Conservation (phyloP, 1,140 invertebrate genomes). For the Meloidogyne exigua region DNA sequence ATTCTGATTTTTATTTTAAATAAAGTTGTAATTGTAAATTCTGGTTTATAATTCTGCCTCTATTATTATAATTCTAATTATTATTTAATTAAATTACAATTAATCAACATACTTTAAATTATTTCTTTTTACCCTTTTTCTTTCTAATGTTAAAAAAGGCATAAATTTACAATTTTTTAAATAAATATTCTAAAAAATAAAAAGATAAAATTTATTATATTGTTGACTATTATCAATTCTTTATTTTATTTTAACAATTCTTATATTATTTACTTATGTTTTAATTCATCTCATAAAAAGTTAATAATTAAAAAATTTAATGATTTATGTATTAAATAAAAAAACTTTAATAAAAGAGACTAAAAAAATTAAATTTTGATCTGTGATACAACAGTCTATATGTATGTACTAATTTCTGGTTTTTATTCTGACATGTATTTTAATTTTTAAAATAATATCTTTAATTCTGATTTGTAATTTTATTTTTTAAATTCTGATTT, state of each 20-base stretch:
- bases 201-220: background rate
- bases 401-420: no score
- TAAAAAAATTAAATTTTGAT: background rate
- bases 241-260: background rate
- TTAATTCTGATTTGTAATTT: background rate
- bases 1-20: background rate
- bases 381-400: no score
- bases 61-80: background rate
- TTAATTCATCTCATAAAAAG: background rate
- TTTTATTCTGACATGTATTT: no score
- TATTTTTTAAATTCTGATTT: background rate
- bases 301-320: conserved; percentile 1
- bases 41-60: background rate
- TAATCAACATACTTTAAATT: no score
- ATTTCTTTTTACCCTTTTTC: background rate
- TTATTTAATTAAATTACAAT: no score
- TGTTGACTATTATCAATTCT: background rate
- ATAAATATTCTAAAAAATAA: background rate
- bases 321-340: background rate
- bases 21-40: background rate
- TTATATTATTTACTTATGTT: background rate
- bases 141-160: background rate
- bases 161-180: background rate
- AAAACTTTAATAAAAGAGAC: background rate
- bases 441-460: no score